Percentiles rank a stretch among this genome's conserved stretches.
Evolutionary conservation across 2,888 invertebrate genomes (phyloP).

Genomic region (Drosophila pseudotakahashii): DNA sequence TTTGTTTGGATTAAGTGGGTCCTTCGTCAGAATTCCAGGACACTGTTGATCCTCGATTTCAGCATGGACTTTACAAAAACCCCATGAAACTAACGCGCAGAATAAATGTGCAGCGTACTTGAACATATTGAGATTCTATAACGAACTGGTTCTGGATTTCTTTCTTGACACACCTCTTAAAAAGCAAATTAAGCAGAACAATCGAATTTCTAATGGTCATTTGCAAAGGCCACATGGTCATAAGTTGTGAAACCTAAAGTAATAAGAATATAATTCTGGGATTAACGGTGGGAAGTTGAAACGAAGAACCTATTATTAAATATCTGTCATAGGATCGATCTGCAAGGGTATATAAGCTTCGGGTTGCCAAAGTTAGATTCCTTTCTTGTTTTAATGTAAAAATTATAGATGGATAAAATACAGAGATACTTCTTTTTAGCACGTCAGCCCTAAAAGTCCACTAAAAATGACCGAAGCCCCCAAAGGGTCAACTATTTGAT

Average conservation of each 20-base stretch:
- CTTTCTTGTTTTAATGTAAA: no score
- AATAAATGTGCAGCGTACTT: neutral
- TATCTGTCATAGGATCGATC: no score
- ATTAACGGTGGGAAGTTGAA: no score
- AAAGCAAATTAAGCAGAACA: neutral
- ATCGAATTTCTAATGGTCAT: neutral
- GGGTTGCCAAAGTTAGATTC: no score
- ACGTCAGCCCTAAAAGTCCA: neutral
- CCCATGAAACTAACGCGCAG: neutral
- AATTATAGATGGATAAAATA: neutral
- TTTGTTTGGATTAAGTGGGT: neutral
- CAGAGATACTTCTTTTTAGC: neutral
- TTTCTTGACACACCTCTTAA: neutral
- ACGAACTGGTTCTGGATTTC: neutral
- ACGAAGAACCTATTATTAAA: no score
- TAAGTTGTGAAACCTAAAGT: no score
- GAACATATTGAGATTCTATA: neutral
- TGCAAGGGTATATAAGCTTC: no score
- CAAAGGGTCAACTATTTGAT: slow-evolving; percentile 13
- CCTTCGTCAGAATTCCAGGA: neutral
- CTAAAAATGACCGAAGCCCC: neutral
- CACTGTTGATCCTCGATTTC: neutral
- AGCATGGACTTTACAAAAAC: neutral
- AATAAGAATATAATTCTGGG: no score
- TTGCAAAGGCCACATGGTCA: no score